Base-by-base conservation (phyloP, 2,113 vertebrate species). In the Apaloderma vittatum region DNA sequence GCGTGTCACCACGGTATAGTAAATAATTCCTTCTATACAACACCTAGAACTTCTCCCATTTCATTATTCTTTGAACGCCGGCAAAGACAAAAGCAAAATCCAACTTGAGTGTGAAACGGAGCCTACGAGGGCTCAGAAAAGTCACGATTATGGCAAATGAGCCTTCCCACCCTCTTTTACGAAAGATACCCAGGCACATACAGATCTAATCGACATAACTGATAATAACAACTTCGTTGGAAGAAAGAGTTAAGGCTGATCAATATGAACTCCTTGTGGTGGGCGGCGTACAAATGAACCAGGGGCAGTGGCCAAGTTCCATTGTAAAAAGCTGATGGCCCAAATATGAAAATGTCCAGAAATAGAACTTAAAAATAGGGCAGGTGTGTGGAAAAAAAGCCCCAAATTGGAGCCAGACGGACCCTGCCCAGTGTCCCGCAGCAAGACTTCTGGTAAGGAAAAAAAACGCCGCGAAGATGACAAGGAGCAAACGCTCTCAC, bases 21-120 rank as follows among this genome's bases (percentile, higher is more conserved):
- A 96, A 96, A 97, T 96, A 93, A 97, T 77, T 94, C 90, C 45
- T 83, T 80, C 91, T 63, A 77, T 72, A 81, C 91, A 84, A 86
- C 30, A 91, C 62, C 40, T 40, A 72, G 68, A 97, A 34, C 80
- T 72, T 27, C 12, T 0, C 54, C 72, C 48, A 6, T 81, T 80
- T 94, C 26, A 70, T 86, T 93, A 48, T 74, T 45, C 37, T 76
- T 24, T 27, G 34, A 70, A 12, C 5, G 6, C 40, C 3, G 18
- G 66, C 6, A 51, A 52, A 90, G 51, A 46, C 36, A 78, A 78
- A 78, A 19, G 4, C 37, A n/a, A 77, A 52, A 49, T 4, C 32
- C 70, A 66, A 15, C 18, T 23, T 20, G 36, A 1, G 3, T 22
- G 49, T 74, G 48, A 30, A 84, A 32, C 5, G 19, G 1, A 24